These are phyloP conservation scores for Pterocles orientalis DNA, from an alignment of 2,113 vertebrate genomes.

Conservation along the genomic window DNA sequence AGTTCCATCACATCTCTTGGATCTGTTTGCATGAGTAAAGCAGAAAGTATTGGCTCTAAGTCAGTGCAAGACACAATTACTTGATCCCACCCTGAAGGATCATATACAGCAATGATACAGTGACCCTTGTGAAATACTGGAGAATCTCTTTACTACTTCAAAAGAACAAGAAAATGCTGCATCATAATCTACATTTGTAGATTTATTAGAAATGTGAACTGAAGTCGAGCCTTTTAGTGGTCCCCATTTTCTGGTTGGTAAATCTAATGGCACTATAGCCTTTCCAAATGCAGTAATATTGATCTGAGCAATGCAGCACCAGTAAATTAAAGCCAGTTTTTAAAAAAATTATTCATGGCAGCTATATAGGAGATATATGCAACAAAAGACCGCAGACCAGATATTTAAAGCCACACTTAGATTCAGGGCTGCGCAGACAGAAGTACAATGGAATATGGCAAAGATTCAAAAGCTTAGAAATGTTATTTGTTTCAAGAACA, in stretches of 20 bases:
- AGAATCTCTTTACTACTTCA: background rate
- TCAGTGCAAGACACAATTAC: background rate
- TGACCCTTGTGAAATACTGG: background rate
- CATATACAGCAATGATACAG: background rate
- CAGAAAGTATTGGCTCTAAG: background rate
- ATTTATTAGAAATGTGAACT: slow-evolving; percentile 21
- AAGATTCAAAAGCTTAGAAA: background rate
- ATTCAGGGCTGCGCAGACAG: background rate
- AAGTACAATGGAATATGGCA: background rate
- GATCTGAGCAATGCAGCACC: slow-evolving; percentile 7
- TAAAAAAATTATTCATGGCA: background rate
- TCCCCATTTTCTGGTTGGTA: slow-evolving; percentile 21
- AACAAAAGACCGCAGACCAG: background rate
- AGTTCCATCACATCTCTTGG: background rate
- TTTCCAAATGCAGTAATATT: slow-evolving; percentile 18
- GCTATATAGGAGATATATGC: background rate
- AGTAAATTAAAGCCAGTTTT: slow-evolving; percentile 33
- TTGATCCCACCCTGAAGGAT: background rate
- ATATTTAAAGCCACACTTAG: background rate
- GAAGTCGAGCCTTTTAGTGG: slow-evolving; percentile 15
- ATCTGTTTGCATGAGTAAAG: background rate
- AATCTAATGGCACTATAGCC: slow-evolving; percentile 14
- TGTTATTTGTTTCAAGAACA: background rate
- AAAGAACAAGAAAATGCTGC: background rate
- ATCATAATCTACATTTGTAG: background rate